These are phyloP conservation scores for Varanus salvator DNA, from an alignment of 2,113 vertebrate species.

Conservation along the genomic window DNA sequence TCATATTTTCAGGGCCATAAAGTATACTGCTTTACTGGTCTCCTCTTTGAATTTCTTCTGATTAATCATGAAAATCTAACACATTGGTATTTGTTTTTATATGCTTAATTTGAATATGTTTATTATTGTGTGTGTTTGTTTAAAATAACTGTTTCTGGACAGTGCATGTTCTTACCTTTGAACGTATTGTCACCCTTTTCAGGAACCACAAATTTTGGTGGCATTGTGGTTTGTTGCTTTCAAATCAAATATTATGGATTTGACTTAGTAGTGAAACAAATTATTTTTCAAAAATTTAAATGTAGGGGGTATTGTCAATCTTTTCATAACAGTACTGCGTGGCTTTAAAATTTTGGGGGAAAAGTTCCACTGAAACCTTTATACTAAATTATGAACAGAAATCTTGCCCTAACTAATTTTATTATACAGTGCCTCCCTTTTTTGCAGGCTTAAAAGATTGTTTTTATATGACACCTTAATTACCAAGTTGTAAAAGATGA, in stretches of 20 bases:
- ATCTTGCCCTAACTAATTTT: not conserved
- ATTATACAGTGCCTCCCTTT: not conserved
- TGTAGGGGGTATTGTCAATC: not conserved
- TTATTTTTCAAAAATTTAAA: not conserved
- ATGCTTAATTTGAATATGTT: conserved; percentile 49
- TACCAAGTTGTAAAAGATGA: not conserved
- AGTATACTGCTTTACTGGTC: conserved; percentile 34
- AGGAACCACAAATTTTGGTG: not conserved
- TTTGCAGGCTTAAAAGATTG: not conserved
- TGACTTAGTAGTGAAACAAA: not conserved
- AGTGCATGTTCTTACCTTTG: conserved; percentile 59
- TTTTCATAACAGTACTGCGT: not conserved
- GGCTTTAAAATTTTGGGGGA: not conserved
- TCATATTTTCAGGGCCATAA: conserved; percentile 31
- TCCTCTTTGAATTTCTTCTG: conserved; percentile 44
- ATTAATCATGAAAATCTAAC: conserved; percentile 53
- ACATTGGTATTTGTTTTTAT: not conserved
- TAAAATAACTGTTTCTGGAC: conserved; percentile 53
- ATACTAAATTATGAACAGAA: not conserved
- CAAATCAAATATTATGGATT: not conserved
- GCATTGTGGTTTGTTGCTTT: not conserved
- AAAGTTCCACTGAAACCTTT: not conserved
- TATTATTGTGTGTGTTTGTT: not conserved
- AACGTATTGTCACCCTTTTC: conserved; percentile 30
- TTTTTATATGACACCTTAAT: not conserved